Base-by-base conservation (phyloP, 2,888 invertebrate genomes). In the Deladenus siricidicola region DNA sequence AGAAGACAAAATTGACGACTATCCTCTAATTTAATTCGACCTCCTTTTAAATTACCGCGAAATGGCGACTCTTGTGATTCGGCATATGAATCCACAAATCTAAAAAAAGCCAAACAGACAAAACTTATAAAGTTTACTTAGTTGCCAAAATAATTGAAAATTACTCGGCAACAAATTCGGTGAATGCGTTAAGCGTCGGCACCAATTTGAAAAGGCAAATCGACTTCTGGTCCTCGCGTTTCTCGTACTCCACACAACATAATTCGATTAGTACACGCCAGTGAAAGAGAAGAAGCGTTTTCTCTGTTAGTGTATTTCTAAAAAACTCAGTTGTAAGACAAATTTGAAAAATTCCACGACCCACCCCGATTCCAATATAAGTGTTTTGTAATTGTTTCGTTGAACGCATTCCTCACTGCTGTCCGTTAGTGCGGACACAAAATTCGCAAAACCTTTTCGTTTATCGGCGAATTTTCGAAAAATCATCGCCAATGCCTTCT, bases 201-300 rank as follows among this genome's bases (percentile, higher is more conserved):
- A 53, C 53, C 4, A 53, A n/a, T 53, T 53, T 53, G 53, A 23
- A 39, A 29, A 53, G 29, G 34, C 53, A 53, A 42, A 53, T n/a
- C n/a, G 53, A 53, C 23, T 39, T 29, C 24, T 53, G n/a, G 23
- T 53, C 53, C 24, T 53, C 53, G 3, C 24, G 19, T 14, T 34
- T n/a, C 6, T 28, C 53, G 23, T 53, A 53, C 24, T 39, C 53
- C 2, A 53, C 17, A 24, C 42, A 39, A 39, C 53, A 53, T 10
- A 53, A 17, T n/a, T 53, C 53, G n/a, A 53, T 8, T 10, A 53
- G 53, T 34, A 29, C 29, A 3, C 53, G 29, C 53, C 53, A 53
- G 39, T 53, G 53, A 39, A 53, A 53, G n/a, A 53, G 24, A 23
- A 53, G 21, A 39, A 30, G 24, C 8, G 53, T 8, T 53, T 53